These are phyloP conservation scores for Ostrea edulis DNA, from an alignment of 1,140 invertebrate species.

Conservation along the genomic window DNA sequence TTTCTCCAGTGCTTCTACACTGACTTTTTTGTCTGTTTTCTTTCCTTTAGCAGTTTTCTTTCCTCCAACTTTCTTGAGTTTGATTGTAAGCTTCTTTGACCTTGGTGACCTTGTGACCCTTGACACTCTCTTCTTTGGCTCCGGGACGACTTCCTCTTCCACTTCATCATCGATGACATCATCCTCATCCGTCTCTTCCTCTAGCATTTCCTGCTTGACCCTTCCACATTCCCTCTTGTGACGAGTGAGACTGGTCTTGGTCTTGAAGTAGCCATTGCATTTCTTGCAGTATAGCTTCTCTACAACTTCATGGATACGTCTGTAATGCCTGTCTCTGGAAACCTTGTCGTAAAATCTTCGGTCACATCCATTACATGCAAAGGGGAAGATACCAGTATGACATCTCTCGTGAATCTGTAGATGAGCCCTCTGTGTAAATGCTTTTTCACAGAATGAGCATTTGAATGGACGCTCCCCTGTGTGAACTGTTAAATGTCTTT, in stretches of 20 bases:
- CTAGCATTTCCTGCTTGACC: background rate
- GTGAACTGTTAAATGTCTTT: slow-evolving; percentile 77
- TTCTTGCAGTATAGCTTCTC: slow-evolving; percentile 25
- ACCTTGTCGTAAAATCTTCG: slow-evolving; percentile 43
- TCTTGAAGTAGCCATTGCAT: slow-evolving; percentile 19
- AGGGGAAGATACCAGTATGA: slow-evolving; percentile 78
- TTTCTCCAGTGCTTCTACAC: background rate
- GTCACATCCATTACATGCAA: slow-evolving; percentile 65
- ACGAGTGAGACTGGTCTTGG: slow-evolving; percentile 8
- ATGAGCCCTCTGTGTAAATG: slow-evolving; percentile 87
- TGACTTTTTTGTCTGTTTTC: slow-evolving; percentile 15
- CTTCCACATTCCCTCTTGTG: slow-evolving; percentile 30
- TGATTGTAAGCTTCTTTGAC: slow-evolving; percentile 7
- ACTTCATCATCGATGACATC: slow-evolving; percentile 14
- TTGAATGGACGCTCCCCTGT: slow-evolving; percentile 89
- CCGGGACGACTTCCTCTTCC: background rate
- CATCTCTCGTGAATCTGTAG: slow-evolving; percentile 54
- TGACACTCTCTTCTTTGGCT: background rate
- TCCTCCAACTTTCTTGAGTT: slow-evolving; percentile 7
- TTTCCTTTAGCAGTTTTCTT: slow-evolving; percentile 8
- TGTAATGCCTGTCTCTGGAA: slow-evolving; percentile 27
- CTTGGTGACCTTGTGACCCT: slow-evolving; percentile 22
- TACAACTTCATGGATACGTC: slow-evolving; percentile 6
- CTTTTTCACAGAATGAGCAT: slow-evolving; percentile 86
- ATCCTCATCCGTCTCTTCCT: background rate